Evolutionary conservation across 2,888 invertebrate genomes (phyloP), one percentile per base, ranked within the genome.

Genomic region (Platypus cylindrus): DNA sequence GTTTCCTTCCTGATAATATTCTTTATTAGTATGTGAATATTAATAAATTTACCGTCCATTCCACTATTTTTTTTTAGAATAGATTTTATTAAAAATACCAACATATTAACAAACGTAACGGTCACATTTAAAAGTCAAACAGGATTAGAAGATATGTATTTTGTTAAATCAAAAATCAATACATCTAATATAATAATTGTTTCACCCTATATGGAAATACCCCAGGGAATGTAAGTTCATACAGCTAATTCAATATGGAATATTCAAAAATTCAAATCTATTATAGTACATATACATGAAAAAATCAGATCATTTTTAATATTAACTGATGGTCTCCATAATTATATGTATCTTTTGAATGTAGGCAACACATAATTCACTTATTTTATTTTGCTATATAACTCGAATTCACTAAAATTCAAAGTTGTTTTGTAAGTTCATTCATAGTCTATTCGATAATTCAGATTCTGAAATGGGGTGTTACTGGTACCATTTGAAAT

Each of bases 141-240:
- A 5, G 56, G 65, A 13, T 49, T 70, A 11, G 63, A 63, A 33
- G 70, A 73, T 47, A 63, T 68, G 22, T 73, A 71, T 51, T 73
- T 68, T 46, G 65, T 72, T 15, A 35, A 37, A n/a, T 67, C 42
- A 3, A 44, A 45, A 14, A 40, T 66, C 0, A 58, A 66, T 27
- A 49, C 58, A 1, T 63, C 64, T 37, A 60, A 63, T 38, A 27
- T 40, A 7, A 60, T 73, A 35, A 67, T 70, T 0, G 69, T 70
- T 42, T 74, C 74, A 0, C 67, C 68, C 0, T 73, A 68, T 51
- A 68, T 73, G 64, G 71, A 71, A 47, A 50, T 74, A 30, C 66
- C 68, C 27, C 68, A 72, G 15, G 74, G 73, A 48, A 63, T 63
- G 73, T 73, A 52, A 53, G 56, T 49, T 30, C 5, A 11, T 16